Percentiles rank a stretch among this genome's conserved stretches.
phyloP scores from a whole-genome alignment of 2,797 vertebrate species.

The Dendrocincla tyrannina region DNA sequence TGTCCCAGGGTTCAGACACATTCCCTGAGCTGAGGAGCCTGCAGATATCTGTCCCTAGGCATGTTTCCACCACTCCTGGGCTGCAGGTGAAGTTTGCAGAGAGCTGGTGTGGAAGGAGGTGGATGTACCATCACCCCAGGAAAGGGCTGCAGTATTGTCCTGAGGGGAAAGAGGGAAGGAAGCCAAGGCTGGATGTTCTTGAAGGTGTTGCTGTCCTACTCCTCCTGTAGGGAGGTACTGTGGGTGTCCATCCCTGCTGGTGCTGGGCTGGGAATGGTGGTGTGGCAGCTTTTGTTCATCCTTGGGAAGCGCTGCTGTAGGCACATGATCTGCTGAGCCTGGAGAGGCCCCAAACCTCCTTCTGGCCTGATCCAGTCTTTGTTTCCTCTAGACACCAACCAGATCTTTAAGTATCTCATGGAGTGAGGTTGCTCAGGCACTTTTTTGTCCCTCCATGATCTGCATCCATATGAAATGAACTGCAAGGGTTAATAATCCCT shows the following conservation, averaged over 20 bases:
- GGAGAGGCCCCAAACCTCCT: not conserved
- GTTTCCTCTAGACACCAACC: not conserved
- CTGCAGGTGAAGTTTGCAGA: not conserved
- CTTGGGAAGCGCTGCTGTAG: not conserved
- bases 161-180: not conserved
- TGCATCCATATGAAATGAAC: not conserved
- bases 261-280: not conserved
- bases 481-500: not conserved
- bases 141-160: not conserved
- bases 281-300: not conserved
- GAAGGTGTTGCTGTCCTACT: not conserved
- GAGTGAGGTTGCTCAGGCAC: not conserved
- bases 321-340: not conserved
- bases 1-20: not conserved
- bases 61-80: fast-evolving
- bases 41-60: not conserved
- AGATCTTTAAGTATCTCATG: not conserved
- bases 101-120: not conserved
- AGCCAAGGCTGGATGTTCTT: not conserved
- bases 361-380: not conserved
- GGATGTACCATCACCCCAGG: fast-evolving
- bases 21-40: not conserved
- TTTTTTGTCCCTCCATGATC: not conserved
- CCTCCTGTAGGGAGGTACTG: not conserved
- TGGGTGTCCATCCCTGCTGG: too few species aligned